Conservation (phyloP, 1,140 invertebrate species). For the Venturia canescens region DNA sequence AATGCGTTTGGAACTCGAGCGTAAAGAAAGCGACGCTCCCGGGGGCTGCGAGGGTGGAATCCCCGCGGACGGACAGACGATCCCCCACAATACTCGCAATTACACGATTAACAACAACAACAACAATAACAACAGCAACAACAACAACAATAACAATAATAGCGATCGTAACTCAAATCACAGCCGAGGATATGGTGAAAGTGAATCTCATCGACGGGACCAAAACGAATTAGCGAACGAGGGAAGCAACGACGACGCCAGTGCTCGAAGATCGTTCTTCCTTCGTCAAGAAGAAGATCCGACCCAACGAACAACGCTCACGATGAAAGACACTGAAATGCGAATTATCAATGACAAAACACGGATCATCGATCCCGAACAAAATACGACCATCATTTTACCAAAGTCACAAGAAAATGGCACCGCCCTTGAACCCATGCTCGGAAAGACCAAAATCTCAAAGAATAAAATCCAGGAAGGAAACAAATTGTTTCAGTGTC, state of each 20-base stretch:
- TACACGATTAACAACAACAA: not conserved
- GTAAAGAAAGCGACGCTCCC: conserved; percentile 29
- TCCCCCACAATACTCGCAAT: not conserved
- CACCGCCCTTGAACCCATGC: not conserved
- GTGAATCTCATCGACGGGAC: not conserved
- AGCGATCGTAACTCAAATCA: conserved; percentile 7
- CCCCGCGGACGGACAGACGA: not conserved
- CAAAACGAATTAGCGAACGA: not conserved
- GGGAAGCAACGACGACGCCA: not conserved
- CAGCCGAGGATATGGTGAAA: conserved; percentile 4
- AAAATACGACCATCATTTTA: not conserved
- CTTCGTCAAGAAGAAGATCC: not conserved
- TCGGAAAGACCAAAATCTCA: conserved; percentile 3
- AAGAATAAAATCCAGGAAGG: conserved; percentile 44
- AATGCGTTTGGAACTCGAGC: conserved; percentile 40
- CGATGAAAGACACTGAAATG: conserved; percentile 14
- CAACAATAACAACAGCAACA: conserved; percentile 1
- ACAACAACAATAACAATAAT: conserved; percentile 15
- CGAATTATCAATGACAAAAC: conserved; percentile 10
- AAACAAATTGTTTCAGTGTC: conserved; percentile 62
- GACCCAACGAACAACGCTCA: not conserved
- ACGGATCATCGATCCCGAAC: not conserved
- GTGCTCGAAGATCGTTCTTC: not conserved
- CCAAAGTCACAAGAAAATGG: conserved; percentile 32
- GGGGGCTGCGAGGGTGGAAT: conserved; percentile 13